Conservation (phyloP, 2,113 vertebrate genomes). For the Anguilla japonica region DNA sequence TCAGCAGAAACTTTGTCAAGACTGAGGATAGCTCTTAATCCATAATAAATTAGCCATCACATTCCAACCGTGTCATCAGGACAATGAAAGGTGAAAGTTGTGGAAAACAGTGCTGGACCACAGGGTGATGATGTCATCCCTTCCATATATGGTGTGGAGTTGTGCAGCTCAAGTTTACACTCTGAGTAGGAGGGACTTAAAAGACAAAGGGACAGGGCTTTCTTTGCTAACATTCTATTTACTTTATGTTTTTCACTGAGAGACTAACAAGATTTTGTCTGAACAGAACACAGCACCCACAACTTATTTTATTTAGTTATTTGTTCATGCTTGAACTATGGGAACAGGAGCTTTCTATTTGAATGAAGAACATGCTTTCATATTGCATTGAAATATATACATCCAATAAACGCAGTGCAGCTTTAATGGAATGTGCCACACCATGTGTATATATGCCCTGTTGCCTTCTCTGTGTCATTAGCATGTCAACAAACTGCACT, state of each 20-base stretch:
- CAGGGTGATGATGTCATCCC: constrained; percentile 74
- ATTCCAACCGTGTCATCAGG: constrained; percentile 74
- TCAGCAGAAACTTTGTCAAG: constrained; percentile 47
- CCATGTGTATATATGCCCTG: neutral
- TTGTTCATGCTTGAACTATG: neutral
- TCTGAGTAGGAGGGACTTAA: constrained; percentile 63
- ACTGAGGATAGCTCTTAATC: constrained; percentile 53
- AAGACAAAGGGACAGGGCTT: constrained; percentile 30
- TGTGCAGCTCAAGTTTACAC: constrained; percentile 73
- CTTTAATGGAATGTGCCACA: neutral
- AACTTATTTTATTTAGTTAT: neutral
- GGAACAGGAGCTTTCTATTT: neutral
- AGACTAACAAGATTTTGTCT: constrained; percentile 35
- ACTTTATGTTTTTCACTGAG: neutral
- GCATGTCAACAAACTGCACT: neutral
- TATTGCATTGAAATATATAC: neutral
- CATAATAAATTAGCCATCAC: constrained; percentile 65
- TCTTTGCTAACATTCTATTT: constrained; percentile 31
- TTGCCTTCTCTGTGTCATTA: neutral
- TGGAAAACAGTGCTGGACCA: constrained; percentile 67
- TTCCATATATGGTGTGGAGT: constrained; percentile 68
- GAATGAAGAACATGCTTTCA: neutral
- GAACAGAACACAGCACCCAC: neutral
- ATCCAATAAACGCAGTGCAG: neutral
- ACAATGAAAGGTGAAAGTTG: constrained; percentile 81